These are phyloP conservation scores for Actinia equina DNA, from an alignment of 64 coral and sea anemone genomes.

Conservation along the genomic window DNA sequence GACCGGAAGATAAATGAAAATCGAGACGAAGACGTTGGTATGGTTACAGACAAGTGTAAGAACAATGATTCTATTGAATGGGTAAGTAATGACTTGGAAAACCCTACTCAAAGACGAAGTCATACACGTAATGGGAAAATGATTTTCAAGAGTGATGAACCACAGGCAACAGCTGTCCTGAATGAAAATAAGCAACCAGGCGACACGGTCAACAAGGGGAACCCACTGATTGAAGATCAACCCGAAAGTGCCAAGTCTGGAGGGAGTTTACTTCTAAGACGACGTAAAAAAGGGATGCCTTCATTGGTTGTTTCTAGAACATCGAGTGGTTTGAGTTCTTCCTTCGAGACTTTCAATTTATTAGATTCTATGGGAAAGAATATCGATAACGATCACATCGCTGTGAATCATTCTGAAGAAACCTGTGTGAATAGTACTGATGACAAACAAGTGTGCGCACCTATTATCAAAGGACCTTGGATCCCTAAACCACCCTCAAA, in stretches of 20 bases:
- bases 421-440: background rate
- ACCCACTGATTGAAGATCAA: background rate
- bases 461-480: background rate
- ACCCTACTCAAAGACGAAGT: background rate
- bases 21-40: background rate
- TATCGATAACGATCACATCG: background rate
- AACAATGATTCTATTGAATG: background rate
- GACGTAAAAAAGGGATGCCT: conserved; percentile 10
- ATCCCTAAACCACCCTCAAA: background rate
- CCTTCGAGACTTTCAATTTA: background rate
- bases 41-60: background rate
- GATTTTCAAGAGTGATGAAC: background rate
- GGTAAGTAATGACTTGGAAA: background rate
- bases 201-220: background rate
- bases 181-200: background rate
- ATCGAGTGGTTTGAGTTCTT: background rate
- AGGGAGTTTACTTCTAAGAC: background rate
- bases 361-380: background rate
- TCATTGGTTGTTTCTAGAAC: conserved; percentile 4
- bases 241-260: background rate
- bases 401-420: background rate
- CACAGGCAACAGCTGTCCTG: background rate
- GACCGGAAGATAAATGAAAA: background rate
- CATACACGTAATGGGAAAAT: background rate
- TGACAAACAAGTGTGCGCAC: background rate